Conservation (phyloP, 2,113 vertebrate species). For the Brachypodius melanocephalos region DNA sequence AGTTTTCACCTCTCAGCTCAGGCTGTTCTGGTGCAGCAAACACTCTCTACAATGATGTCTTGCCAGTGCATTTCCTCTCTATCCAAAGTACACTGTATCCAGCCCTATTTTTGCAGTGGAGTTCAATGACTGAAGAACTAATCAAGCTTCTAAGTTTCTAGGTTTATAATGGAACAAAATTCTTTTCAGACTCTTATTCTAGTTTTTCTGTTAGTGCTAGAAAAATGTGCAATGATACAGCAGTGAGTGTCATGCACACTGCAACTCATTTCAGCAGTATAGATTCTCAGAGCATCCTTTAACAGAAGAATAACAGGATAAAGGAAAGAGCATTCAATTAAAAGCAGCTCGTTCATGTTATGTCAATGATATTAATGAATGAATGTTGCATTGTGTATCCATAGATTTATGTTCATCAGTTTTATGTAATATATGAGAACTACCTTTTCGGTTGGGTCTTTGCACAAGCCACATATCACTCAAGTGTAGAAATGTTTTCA, state of each 20-base stretch:
- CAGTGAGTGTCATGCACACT: not conserved
- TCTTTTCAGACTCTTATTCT: not conserved
- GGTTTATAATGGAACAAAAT: not conserved
- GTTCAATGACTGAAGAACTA: not conserved
- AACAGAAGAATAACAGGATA: not conserved
- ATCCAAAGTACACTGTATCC: not conserved
- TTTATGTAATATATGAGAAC: not conserved
- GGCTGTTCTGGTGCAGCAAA: not conserved
- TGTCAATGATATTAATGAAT: not conserved
- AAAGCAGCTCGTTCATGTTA: not conserved
- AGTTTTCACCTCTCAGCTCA: not conserved
- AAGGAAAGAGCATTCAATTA: not conserved
- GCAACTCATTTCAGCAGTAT: not conserved
- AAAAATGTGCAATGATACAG: not conserved
- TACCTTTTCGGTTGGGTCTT: not conserved
- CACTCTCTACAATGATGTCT: accelerated
- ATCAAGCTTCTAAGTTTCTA: not conserved
- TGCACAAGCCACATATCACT: accelerated
- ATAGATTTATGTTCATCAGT: not conserved
- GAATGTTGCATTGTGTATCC: not conserved
- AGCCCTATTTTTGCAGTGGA: not conserved
- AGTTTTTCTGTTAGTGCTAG: not conserved
- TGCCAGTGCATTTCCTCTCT: not conserved
- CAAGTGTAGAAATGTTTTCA: not conserved
- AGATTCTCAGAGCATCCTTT: not conserved